Percentiles rank a stretch among this genome's conserved stretches.
Conservation (phyloP, 2,888 invertebrate species). For the Erebia epiphron region DNA sequence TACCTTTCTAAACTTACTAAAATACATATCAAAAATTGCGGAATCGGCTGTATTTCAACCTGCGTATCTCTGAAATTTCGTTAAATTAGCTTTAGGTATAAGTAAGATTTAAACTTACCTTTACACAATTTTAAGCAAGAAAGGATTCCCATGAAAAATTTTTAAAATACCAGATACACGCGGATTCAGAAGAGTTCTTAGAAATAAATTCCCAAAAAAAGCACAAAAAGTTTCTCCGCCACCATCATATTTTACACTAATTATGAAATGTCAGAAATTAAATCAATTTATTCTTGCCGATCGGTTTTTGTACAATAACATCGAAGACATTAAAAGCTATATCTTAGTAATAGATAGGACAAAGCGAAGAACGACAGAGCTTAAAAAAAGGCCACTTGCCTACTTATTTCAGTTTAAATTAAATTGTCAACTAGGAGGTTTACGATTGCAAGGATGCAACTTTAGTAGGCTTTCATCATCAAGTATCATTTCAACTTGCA, state of each 20-base stretch:
- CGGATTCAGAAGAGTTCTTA: slow-evolving; percentile 37
- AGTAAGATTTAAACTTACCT: no score
- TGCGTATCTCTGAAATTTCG: no score
- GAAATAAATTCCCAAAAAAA: slow-evolving; percentile 40
- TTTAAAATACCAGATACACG: slow-evolving; percentile 26
- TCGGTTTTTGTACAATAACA: slow-evolving; percentile 54
- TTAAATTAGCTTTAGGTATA: no score
- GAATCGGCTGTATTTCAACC: no score
- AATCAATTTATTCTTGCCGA: slow-evolving; percentile 67
- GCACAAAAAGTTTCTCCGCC: slow-evolving; percentile 47
- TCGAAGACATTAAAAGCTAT: slow-evolving; percentile 33
- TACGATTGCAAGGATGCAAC: no score
- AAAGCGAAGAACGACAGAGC: neutral
- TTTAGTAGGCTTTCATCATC: no score
- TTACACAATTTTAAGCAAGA: neutral
- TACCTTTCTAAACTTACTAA: no score
- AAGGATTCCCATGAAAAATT: slow-evolving; percentile 15
- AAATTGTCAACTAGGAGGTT: no score
- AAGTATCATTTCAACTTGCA: no score
- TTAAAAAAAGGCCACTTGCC: neutral
- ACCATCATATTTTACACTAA: slow-evolving; percentile 78
- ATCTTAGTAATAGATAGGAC: slow-evolving; percentile 5
- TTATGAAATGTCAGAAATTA: slow-evolving; percentile 71
- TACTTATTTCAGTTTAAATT: no score
- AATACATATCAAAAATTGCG: no score